phyloP scores from a whole-genome alignment of 1,140 invertebrate genomes.

The Apolygus lucorum region DNA sequence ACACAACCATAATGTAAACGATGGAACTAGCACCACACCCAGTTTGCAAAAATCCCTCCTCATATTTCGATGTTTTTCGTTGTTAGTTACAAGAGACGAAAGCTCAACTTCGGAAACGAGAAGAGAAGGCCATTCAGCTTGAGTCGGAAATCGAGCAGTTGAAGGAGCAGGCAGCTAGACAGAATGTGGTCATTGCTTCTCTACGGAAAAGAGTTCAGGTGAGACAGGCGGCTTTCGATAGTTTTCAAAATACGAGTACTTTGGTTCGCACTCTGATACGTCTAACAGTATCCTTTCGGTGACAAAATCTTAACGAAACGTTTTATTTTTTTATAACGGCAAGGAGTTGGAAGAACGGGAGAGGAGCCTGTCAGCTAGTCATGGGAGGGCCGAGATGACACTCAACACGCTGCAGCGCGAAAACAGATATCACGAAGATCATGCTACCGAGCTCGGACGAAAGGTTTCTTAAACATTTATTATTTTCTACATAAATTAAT shows the following conservation, averaged over 20 bases:
- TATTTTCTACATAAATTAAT: background rate
- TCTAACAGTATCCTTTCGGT: too few species aligned
- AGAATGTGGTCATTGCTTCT: constrained; percentile 66
- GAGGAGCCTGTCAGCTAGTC: constrained; percentile 50
- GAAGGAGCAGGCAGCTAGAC: constrained; percentile 66
- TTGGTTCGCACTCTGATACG: too few species aligned
- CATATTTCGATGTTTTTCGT: too few species aligned
- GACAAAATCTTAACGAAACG: background rate
- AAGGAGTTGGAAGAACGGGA: constrained; percentile 67
- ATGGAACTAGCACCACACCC: too few species aligned
- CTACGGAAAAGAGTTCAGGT: constrained; percentile 65
- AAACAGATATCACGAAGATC: constrained; percentile 60
- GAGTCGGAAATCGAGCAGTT: constrained; percentile 61
- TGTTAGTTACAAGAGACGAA: constrained; percentile 57
- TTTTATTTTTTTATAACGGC: constrained; percentile 7
- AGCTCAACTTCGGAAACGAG: constrained; percentile 51
- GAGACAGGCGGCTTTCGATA: constrained; percentile 9
- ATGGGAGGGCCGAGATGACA: constrained; percentile 57
- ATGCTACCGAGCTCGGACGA: constrained; percentile 61
- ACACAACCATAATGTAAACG: too few species aligned
- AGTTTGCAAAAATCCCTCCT: too few species aligned
- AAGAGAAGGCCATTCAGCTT: constrained; percentile 56
- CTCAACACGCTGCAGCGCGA: constrained; percentile 63
- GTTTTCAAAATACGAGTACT: too few species aligned
- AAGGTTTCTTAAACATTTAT: too few species aligned